phyloP scores from a whole-genome alignment of 35 echinoderm and acorn worm genomes.

The Chiridota heheva region DNA sequence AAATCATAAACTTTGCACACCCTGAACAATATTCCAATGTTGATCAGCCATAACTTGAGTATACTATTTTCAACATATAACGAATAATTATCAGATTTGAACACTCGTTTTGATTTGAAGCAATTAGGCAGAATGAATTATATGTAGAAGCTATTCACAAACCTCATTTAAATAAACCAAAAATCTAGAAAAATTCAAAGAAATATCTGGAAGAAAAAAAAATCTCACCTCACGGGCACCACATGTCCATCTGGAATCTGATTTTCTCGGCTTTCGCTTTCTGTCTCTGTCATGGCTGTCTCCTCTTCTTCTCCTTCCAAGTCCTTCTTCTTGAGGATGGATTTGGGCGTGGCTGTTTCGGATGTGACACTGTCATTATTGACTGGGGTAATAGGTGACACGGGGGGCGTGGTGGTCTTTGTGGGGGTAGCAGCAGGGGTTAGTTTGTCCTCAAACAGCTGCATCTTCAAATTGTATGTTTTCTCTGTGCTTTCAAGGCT shows the following conservation, averaged over 20 bases:
- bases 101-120: no score
- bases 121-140: no score
- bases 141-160: no score
- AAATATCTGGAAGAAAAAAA: no score
- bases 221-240: no score
- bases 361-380: neutral
- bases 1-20: no score
- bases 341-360: neutral
- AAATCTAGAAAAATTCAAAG: no score
- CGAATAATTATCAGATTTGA: no score
- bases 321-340: slow-evolving; percentile 32
- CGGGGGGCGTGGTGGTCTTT: slow-evolving; percentile 3
- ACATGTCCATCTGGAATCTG: neutral
- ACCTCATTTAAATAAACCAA: no score
- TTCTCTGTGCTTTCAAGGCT: slow-evolving; percentile 73
- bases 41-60: no score
- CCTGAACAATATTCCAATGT: no score
- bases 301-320: slow-evolving; percentile 9
- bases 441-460: slow-evolving; percentile 43
- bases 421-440: slow-evolving; percentile 17
- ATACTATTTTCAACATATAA: no score
- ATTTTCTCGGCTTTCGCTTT: neutral
- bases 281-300: neutral
- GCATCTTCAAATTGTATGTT: slow-evolving; percentile 84
- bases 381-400: neutral